Percentiles rank a stretch among this genome's conserved stretches.
These are phyloP conservation scores for Agapostemon virescens DNA, from an alignment of 2,888 invertebrate species.

Conservation along the genomic window DNA sequence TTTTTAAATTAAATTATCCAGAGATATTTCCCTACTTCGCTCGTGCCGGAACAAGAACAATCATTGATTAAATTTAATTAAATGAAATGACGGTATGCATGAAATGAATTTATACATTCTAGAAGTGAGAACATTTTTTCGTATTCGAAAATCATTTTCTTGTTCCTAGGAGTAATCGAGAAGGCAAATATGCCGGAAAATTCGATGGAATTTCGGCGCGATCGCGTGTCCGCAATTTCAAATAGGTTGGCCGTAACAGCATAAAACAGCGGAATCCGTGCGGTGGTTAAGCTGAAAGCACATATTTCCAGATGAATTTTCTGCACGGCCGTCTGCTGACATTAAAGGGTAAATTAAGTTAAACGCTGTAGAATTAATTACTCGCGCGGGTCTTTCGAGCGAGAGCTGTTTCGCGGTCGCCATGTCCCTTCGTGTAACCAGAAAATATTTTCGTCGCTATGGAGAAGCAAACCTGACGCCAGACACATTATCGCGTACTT, in stretches of 20 bases:
- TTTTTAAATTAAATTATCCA: no score
- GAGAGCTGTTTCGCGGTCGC: conserved; percentile 21
- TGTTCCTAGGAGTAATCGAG: not conserved
- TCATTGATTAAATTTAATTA: not conserved
- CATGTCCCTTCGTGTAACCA: conserved; percentile 22
- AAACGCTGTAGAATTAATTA: conserved; percentile 65
- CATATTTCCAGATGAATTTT: conserved; percentile 60
- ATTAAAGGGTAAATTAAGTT: conserved; percentile 67
- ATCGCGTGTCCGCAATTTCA: conserved; percentile 11
- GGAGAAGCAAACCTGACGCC: not conserved
- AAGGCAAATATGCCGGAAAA: not conserved
- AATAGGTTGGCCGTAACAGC: conserved; percentile 21
- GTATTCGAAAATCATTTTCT: not conserved
- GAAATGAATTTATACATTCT: not conserved
- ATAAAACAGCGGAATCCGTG: conserved; percentile 51
- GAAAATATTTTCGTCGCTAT: conserved; percentile 35
- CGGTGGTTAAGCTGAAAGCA: conserved; percentile 59
- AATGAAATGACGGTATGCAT: not conserved
- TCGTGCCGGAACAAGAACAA: no score
- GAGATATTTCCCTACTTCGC: no score
- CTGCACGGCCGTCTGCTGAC: conserved; percentile 37
- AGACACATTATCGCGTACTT: conserved; percentile 17
- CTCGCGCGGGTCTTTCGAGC: conserved; percentile 46
- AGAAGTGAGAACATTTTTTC: no score
- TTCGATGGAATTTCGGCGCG: conserved; percentile 10